These are phyloP conservation scores for Oscheius sp. DNA, from an alignment of 2,888 invertebrate genomes.

Conservation along the genomic window DNA sequence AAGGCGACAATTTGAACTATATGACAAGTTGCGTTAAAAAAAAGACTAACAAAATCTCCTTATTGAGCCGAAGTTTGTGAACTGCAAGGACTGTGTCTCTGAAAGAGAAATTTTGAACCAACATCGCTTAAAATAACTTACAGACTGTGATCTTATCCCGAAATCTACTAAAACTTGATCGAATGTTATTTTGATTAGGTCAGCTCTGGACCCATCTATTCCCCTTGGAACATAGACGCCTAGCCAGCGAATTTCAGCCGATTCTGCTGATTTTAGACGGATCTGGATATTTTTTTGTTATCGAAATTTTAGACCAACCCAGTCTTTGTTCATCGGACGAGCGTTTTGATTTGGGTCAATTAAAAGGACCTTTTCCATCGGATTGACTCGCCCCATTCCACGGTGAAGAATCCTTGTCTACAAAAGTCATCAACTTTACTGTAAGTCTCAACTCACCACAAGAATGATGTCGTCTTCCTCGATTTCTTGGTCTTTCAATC, in stretches of 20 bases:
- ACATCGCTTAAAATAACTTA: not conserved
- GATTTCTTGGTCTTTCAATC: not conserved
- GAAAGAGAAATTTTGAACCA: not conserved
- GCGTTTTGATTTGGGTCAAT: conserved; percentile 4
- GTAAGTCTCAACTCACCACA: not conserved
- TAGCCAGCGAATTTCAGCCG: not conserved
- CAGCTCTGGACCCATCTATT: not conserved
- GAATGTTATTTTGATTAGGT: conserved; percentile 4
- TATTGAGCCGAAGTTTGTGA: not conserved
- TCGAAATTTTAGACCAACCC: not conserved
- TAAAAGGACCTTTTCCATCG: conserved; percentile 15
- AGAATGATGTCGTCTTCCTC: conserved; percentile 14
- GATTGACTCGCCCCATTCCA: conserved; percentile 9
- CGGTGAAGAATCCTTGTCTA: conserved; percentile 9
- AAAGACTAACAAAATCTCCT: no score
- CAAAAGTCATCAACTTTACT: not conserved
- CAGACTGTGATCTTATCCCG: conserved; percentile 1
- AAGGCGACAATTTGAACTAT: no score
- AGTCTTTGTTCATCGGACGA: not conserved
- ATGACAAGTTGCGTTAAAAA: no score
- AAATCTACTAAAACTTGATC: conserved; percentile 11
- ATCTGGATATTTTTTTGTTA: not conserved
- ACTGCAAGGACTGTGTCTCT: not conserved
- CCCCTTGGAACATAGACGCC: conserved; percentile 7
- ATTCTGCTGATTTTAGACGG: not conserved